Conservation (phyloP, 1,140 invertebrate species). For the Cecropterus lyciades region DNA sequence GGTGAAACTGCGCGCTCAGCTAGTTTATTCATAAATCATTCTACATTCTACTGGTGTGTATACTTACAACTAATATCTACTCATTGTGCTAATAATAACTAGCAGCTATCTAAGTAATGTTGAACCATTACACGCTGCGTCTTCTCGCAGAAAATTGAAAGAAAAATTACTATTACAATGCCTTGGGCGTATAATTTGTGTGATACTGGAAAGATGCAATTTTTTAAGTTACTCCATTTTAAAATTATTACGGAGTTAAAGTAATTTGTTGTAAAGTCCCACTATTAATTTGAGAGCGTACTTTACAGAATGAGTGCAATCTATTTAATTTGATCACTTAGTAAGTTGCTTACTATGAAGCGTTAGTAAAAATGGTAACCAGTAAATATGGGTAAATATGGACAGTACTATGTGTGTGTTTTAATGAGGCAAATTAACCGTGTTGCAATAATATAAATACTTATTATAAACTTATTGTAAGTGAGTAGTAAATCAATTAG, state of each 20-base stretch:
- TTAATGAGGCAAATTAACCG: no score
- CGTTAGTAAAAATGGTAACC: no score
- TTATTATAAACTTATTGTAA: no score
- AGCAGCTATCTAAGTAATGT: conserved; percentile 5
- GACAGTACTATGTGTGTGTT: no score
- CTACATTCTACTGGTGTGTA: not conserved
- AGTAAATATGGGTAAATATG: no score
- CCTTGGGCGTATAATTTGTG: conserved; percentile 28
- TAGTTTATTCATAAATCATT: not conserved
- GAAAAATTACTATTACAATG: conserved; percentile 32
- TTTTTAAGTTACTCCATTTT: conserved; percentile 20
- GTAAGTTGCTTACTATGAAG: no score
- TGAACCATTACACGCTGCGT: conserved; percentile 10
- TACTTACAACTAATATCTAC: conserved; percentile 1
- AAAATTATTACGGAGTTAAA: conserved; percentile 28
- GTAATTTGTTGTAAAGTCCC: conserved; percentile 24
- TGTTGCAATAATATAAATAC: no score
- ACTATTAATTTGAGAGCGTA: conserved; percentile 16
- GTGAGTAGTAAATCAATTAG: no score
- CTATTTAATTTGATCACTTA: conserved; percentile 12
- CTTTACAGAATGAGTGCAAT: conserved; percentile 13
- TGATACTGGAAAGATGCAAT: conserved; percentile 16
- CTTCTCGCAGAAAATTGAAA: conserved; percentile 28
- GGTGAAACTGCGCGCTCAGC: no score
- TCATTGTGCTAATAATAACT: conserved; percentile 5